Base-by-base conservation (phyloP, 2,888 invertebrate genomes). In the Drosophila cracens region DNA sequence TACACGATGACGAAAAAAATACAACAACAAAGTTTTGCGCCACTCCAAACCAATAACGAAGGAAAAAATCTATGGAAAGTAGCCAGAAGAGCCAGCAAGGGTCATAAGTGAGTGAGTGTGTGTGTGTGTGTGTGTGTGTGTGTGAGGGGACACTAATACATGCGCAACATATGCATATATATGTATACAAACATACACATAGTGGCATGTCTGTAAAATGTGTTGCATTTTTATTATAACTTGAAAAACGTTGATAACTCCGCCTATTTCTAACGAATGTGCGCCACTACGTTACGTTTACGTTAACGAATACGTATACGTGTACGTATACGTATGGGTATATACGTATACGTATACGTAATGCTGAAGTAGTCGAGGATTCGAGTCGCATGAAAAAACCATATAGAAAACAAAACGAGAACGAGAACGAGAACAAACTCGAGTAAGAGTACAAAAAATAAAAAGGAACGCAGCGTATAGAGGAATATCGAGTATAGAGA, bases 191-290 rank as follows among this genome's bases (percentile, higher is more conserved):
- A 56, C 53, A 61, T 56, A 54, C 54, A 36, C 54, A 54, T 13
- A 10, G 70, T 74, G 74, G 77, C 78, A 82, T 85, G 83, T 90
- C 83, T 90, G 85, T 86, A 89, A 87, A 87, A 87, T 92, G 89
- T 89, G 91, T 87, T 91, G 91, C 91, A 91, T 91, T 92, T 92
- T 92, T 92, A 91, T 92, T 91, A 91, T 90, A 91, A 91, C 92
- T 92, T 91, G 90, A 91, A 91, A 90, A 91, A 90, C 91, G 91
- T 91, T 90, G 92, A 91, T 92, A 92, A 91, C 92, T 92, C 92
- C 92, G 92, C 92, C 92, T 91, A 91, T 91, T 91, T 89, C 90
- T 88, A 91, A 80, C 87, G 90, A 85, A 91, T 86, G 77, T 76
- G 79, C 79, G 65, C 62, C 31, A 63, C 64, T 62, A 79, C 68